A percentile compares a stretch with the other conserved stretches of the same genome.
phyloP scores from a whole-genome alignment of 2,888 invertebrate genomes.

The Megalurothrips usitatus region DNA sequence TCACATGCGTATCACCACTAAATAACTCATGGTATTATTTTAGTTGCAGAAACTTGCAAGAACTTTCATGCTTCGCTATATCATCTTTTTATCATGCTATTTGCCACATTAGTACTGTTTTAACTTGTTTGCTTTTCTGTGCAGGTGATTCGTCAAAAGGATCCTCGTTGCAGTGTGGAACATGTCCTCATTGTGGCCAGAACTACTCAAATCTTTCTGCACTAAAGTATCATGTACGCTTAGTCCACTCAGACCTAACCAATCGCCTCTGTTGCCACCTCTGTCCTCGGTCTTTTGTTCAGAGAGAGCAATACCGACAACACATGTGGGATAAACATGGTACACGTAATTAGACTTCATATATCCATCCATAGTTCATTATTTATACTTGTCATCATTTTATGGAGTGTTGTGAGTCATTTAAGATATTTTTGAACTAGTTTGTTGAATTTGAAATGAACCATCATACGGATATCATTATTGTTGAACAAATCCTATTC shows the following conservation, averaged over 20 bases:
- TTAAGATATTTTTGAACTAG: background rate
- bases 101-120: no score
- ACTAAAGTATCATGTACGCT: slow-evolving; percentile 62
- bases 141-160: background rate
- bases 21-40: no score
- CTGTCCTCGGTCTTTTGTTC: slow-evolving; percentile 64
- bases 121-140: background rate
- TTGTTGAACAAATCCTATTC: no score
- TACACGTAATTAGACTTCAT: background rate
- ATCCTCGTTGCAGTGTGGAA: slow-evolving; percentile 37
- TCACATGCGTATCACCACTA: no score
- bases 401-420: background rate
- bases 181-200: slow-evolving; percentile 64
- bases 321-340: slow-evolving; percentile 62
- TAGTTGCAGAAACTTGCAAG: no score
- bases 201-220: slow-evolving; percentile 66
- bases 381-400: slow-evolving; percentile 3
- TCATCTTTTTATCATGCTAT: no score
- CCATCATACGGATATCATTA: no score
- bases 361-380: background rate
- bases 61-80: no score
- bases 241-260: slow-evolving; percentile 64
- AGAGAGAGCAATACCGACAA: slow-evolving; percentile 63
- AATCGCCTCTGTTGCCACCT: slow-evolving; percentile 65
- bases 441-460: no score